These are phyloP conservation scores for Platynereis dumerilii DNA, from an alignment of 2,888 invertebrate genomes.

Conservation along the genomic window DNA sequence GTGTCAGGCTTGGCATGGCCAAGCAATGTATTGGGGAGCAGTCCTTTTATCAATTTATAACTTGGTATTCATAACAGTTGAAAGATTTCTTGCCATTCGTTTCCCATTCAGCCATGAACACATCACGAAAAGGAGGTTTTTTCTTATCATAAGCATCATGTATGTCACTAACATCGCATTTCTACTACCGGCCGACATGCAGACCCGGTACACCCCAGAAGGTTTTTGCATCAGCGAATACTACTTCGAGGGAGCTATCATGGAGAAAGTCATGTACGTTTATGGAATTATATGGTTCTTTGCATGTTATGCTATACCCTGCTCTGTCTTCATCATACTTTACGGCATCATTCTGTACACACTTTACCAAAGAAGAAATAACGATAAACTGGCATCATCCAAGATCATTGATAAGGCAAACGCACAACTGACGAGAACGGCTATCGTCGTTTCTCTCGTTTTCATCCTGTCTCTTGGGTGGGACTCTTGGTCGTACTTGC, in stretches of 20 bases:
- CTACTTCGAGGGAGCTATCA: background rate
- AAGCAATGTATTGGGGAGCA: slow-evolving; percentile 1
- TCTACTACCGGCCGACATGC: background rate
- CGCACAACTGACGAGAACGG: slow-evolving; percentile 3
- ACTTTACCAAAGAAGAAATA: background rate
- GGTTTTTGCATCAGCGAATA: background rate
- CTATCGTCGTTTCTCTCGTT: background rate
- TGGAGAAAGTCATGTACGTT: background rate
- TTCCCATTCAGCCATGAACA: background rate
- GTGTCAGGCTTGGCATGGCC: slow-evolving; percentile 6
- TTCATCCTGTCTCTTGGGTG: slow-evolving; percentile 1
- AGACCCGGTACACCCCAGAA: background rate
- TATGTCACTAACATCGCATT: background rate
- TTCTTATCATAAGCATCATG: background rate
- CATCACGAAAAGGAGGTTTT: background rate
- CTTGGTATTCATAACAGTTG: background rate
- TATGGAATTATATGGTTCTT: slow-evolving; percentile 2
- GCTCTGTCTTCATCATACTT: background rate
- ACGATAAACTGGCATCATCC: background rate
- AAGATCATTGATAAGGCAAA: slow-evolving; percentile 1
- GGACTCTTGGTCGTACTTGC: background rate
- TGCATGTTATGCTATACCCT: slow-evolving; percentile 1
- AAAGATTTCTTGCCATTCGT: background rate
- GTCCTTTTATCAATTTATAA: background rate
- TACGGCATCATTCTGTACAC: background rate